These are phyloP conservation scores for Hermatobates lingyangjiaoensis DNA, from an alignment of 1,140 invertebrate genomes.

Conservation along the genomic window DNA sequence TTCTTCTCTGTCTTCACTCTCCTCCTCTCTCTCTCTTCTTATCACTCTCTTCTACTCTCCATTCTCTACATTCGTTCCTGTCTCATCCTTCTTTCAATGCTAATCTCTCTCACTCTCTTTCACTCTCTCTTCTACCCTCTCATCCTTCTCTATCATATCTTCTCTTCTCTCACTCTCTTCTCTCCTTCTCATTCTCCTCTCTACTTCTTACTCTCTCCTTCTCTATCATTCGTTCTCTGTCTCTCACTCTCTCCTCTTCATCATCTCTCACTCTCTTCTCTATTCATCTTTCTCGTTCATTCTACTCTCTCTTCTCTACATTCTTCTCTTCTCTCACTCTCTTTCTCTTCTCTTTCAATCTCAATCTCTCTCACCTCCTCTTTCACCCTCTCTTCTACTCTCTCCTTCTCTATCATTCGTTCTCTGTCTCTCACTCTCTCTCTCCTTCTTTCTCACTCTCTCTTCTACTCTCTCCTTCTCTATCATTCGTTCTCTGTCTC, in stretches of 20 bases:
- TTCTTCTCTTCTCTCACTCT: conserved; percentile 2
- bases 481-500: too few relatives aligned
- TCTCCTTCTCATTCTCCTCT: background rate
- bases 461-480: too few relatives aligned
- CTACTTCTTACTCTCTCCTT: background rate
- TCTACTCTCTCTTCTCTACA: conserved; percentile 1
- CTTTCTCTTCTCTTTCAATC: conserved; percentile 1
- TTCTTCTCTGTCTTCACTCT: background rate
- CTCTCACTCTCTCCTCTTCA: background rate
- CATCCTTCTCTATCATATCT: background rate
- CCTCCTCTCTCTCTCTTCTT: conserved; percentile 1
- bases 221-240: background rate
- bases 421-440: too few relatives aligned
- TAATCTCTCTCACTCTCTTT: background rate
- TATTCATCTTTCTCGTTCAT: background rate
- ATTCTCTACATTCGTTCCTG: background rate
- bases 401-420: too few relatives aligned
- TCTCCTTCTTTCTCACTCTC: too few relatives aligned
- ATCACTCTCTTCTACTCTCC: background rate
- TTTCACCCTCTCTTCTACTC: background rate
- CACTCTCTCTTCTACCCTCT: background rate
- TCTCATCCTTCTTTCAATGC: background rate
- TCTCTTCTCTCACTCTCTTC: background rate
- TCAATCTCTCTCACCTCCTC: background rate
- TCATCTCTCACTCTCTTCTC: background rate